Conservation (phyloP, 2,113 vertebrate genomes). For the Sander lucioperca region DNA sequence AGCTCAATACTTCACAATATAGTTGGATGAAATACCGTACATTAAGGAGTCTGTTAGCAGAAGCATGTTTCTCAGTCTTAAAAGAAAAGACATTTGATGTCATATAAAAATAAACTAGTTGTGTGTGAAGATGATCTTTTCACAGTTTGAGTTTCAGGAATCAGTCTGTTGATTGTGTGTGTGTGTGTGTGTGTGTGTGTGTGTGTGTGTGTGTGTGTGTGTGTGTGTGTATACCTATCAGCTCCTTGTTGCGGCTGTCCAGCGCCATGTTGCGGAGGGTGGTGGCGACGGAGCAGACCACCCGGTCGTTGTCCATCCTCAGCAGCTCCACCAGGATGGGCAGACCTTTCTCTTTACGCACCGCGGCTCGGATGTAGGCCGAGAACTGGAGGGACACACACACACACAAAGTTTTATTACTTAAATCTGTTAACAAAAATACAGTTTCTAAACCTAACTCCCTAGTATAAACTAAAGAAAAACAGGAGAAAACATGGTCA, state of each 20-base stretch:
- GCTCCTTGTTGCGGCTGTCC: conserved; percentile 96
- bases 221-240: conserved; percentile 96
- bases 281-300: conserved; percentile 96
- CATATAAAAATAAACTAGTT: too few species aligned
- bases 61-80: too few species aligned
- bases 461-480: too few species aligned
- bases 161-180: neutral
- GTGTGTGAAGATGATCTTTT: conserved; percentile 27
- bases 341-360: conserved; percentile 96
- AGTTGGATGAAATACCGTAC: too few species aligned
- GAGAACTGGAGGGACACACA: conserved; percentile 87
- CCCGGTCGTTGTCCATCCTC: conserved; percentile 97
- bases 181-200: conserved; percentile 11
- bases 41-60: too few species aligned
- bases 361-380: conserved; percentile 95
- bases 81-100: too few species aligned
- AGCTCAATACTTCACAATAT: too few species aligned
- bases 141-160: neutral
- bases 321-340: conserved; percentile 98
- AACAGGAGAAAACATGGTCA: too few species aligned
- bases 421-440: neutral
- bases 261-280: conserved; percentile 97
- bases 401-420: neutral
- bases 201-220: too few species aligned
- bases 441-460: too few species aligned